Conservation (phyloP, 2,113 vertebrate species). For the Thryonomys swinderianus region DNA sequence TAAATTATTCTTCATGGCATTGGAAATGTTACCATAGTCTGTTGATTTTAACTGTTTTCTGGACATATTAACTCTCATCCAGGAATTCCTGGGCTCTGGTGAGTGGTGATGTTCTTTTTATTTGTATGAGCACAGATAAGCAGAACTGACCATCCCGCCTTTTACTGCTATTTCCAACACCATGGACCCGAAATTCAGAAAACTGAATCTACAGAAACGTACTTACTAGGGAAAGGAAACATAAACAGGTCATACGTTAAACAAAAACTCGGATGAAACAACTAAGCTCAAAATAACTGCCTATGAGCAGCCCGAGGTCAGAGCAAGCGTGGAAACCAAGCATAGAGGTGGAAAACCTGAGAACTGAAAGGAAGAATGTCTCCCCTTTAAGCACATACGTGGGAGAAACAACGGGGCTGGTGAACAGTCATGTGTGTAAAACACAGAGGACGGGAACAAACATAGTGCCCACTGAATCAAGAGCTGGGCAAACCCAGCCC, state of each 20-base stretch:
- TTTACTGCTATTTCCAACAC: neutral
- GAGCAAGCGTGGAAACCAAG: neutral
- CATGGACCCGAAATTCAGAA: neutral
- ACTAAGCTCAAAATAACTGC: neutral
- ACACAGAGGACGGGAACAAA: neutral
- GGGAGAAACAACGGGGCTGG: neutral
- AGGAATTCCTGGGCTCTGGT: neutral
- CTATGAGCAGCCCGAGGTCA: neutral
- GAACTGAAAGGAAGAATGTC: neutral
- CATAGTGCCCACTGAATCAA: neutral
- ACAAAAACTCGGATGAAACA: neutral
- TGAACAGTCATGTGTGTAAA: neutral
- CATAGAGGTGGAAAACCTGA: neutral
- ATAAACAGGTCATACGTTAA: neutral
- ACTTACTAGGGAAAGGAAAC: neutral
- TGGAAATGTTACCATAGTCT: neutral
- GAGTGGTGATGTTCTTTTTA: neutral
- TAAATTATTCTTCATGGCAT: neutral
- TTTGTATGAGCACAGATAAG: neutral
- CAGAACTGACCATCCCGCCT: neutral
- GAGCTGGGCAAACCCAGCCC: neutral
- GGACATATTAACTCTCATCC: neutral
- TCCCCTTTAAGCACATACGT: fast-evolving
- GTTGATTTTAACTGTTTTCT: neutral
- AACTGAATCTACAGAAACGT: neutral